Conservation (phyloP, 1,140 invertebrate genomes). For the Pinna nobilis region DNA sequence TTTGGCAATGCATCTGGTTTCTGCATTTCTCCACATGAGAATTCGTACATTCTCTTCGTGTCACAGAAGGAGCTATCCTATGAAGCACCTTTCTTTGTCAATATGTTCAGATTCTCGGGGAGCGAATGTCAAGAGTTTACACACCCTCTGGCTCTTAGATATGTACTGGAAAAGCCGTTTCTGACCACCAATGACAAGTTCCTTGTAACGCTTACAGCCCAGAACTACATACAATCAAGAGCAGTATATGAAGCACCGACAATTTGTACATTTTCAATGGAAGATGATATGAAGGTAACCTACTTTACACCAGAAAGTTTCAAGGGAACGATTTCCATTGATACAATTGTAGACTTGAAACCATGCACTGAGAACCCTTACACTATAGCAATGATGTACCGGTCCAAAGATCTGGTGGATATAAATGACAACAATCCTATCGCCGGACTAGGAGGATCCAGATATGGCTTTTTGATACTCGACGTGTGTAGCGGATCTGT, state of each 20-base stretch:
- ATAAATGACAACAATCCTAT: constrained; percentile 29
- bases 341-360: constrained; percentile 59
- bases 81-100: constrained; percentile 59
- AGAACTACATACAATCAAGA: constrained; percentile 50
- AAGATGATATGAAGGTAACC: constrained; percentile 53
- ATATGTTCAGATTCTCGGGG: constrained; percentile 52
- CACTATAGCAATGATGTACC: constrained; percentile 61
- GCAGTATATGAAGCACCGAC: constrained; percentile 53
- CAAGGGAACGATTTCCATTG: constrained; percentile 51
- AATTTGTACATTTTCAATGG: constrained; percentile 62
- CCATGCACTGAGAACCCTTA: constrained; percentile 53
- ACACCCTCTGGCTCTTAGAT: constrained; percentile 50
- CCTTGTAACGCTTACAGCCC: constrained; percentile 63
- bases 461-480: constrained; percentile 61
- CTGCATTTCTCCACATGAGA: constrained; percentile 51
- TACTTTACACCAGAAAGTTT: constrained; percentile 62
- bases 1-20: constrained; percentile 63
- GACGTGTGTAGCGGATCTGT: constrained; percentile 61
- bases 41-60: constrained; percentile 55
- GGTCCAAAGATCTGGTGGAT: constrained; percentile 27
- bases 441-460: neutral
- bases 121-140: constrained; percentile 53
- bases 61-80: constrained; percentile 53
- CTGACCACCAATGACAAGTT: constrained; percentile 66
- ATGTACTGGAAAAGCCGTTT: constrained; percentile 60